These are phyloP conservation scores for Drosophila pseudotakahashii DNA, from an alignment of 2,888 invertebrate genomes.

Conservation along the genomic window DNA sequence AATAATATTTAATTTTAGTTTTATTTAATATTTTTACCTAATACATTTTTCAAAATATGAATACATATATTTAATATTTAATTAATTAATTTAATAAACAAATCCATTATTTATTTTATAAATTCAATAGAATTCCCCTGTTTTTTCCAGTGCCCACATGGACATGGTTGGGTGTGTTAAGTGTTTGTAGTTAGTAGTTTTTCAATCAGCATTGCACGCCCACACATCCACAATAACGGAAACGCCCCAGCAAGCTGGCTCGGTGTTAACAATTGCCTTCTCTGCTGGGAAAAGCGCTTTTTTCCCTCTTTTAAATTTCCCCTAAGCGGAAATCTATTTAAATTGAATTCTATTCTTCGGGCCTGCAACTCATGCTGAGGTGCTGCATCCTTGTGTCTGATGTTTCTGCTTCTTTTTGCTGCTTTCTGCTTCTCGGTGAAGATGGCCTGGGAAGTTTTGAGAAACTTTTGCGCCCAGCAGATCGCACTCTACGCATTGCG, in stretches of 20 bases:
- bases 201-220: slow-evolving; percentile 69
- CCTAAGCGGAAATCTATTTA: slow-evolving; percentile 83
- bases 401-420: slow-evolving; percentile 10
- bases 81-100: too few species aligned
- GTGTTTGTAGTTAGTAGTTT: slow-evolving; percentile 71
- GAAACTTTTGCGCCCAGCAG: slow-evolving; percentile 59
- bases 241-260: slow-evolving; percentile 20
- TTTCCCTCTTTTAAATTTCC: slow-evolving; percentile 77
- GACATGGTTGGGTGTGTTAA: slow-evolving; percentile 44
- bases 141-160: slow-evolving; percentile 8
- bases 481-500: slow-evolving; percentile 67
- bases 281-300: slow-evolving; percentile 33
- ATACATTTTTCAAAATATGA: too few species aligned
- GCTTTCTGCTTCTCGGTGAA: slow-evolving; percentile 18
- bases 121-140: too few species aligned
- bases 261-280: slow-evolving; percentile 73
- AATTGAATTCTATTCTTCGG: slow-evolving; percentile 77
- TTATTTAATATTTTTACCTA: too few species aligned
- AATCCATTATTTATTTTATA: too few species aligned
- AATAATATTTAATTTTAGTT: too few species aligned
- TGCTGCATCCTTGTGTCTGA: slow-evolving; percentile 51
- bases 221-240: slow-evolving; percentile 33
- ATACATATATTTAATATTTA: too few species aligned
- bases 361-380: slow-evolving; percentile 64
- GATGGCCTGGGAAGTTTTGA: slow-evolving; percentile 26